Base-by-base conservation (phyloP, 53 echinoderm and acorn worm species). In the Paelopatides confundens region DNA sequence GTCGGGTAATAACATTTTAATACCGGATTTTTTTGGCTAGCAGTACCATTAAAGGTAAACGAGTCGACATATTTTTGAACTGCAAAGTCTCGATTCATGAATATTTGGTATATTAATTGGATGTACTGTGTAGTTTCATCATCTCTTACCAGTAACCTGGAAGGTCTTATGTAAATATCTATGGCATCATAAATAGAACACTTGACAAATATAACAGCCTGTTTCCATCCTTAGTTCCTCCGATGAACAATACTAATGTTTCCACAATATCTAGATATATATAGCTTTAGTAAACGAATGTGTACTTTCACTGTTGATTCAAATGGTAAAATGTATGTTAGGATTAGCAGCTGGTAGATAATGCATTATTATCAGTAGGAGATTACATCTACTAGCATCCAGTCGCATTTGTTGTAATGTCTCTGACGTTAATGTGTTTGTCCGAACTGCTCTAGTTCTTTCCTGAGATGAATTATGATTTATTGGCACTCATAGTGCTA, bases 81-180 rank as follows among this genome's bases (percentile, higher is more conserved):
- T 48, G 84, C 78, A 82, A 88, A 93, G 31, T 91, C 30, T 12
- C 93, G 90, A 13, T 62, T 52, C 88, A 88, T 66, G 54, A 88
- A 85, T 26, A 53, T 47, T 15, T 82, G 6, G 63, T 87, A 64
- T 10, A 87, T 63, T 58, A n/a, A 66, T 38, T 24, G 93, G 90
- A 43, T 93, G 90, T 28, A 66, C 87, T 17, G 28, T 69, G 29
- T 5, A 93, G 74, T 33, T 85, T 36, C 3, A 27, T 50, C 90
- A 93, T 93, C 37, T 93, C 87, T 31, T 83, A 39, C 90, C 90
- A 93, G 76, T 93, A 93, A 2, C 49, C 91, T 29, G 87, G 89
- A n/a, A 90, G 81, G 76, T 93, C 87, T 49, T 87, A 90, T 1
- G 90, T 91, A 78, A 94, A 87, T 23, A 93, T 37, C 93, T 90